Conservation (phyloP, 2,888 invertebrate species). For the Podotricha telesiphe region DNA sequence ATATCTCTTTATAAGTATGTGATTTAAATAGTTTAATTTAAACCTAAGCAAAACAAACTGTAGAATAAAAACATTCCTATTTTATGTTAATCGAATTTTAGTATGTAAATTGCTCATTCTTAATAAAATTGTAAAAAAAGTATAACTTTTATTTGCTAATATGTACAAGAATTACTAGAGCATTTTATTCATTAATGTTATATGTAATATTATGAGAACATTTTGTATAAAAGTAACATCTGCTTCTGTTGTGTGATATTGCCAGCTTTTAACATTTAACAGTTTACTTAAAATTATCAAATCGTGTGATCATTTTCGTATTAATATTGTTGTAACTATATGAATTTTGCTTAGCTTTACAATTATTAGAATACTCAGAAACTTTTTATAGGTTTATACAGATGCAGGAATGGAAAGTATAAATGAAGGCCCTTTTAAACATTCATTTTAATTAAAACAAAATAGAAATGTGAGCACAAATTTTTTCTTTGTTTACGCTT, state of each 20-base stretch:
- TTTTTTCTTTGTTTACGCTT: too few relatives aligned
- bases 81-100: not conserved
- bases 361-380: not conserved
- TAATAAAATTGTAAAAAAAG: not conserved
- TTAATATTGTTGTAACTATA: too few relatives aligned
- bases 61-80: slow-evolving; percentile 11
- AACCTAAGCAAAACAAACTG: not conserved
- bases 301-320: not conserved
- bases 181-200: not conserved
- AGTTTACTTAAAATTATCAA: not conserved
- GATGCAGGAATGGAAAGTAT: too few relatives aligned
- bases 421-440: not conserved
- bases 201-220: not conserved
- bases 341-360: not conserved
- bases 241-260: not conserved
- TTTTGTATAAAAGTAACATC: too few relatives aligned
- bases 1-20: not conserved
- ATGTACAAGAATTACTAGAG: not conserved
- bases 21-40: not conserved
- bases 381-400: not conserved
- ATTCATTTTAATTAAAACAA: too few relatives aligned
- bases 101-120: not conserved
- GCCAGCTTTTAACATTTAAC: not conserved
- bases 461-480: too few relatives aligned
- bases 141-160: not conserved